These are phyloP conservation scores for Podarcis siculus DNA, from an alignment of 2,797 vertebrate genomes.

Conservation along the genomic window DNA sequence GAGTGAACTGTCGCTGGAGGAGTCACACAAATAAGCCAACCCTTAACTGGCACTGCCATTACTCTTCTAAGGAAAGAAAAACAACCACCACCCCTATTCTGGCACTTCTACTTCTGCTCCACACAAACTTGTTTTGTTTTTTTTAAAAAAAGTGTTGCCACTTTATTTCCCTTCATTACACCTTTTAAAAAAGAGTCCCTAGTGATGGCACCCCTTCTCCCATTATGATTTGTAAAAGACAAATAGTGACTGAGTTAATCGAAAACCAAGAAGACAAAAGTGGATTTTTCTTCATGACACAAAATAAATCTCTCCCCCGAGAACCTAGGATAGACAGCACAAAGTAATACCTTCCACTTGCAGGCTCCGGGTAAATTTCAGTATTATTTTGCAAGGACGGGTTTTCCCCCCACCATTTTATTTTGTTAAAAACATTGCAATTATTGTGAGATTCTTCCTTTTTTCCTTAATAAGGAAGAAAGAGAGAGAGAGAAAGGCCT, in stretches of 20 bases:
- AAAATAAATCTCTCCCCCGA: constrained; percentile 82
- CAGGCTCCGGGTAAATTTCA: constrained; percentile 79
- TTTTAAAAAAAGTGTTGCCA: constrained; percentile 72
- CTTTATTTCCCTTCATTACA: constrained; percentile 81
- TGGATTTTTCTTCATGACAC: constrained; percentile 78
- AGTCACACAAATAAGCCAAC: constrained; percentile 78
- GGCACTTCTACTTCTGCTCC: constrained; percentile 83
- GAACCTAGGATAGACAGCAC: constrained; percentile 73
- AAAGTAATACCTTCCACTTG: constrained; percentile 82
- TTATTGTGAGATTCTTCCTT: constrained; percentile 86
- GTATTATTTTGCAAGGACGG: constrained; percentile 86
- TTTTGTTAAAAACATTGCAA: constrained; percentile 84
- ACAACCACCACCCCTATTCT: constrained; percentile 72
- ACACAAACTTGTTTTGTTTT: constrained; percentile 74
- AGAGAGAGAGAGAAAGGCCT: constrained; percentile 85
- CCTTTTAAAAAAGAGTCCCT: constrained; percentile 80
- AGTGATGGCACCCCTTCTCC: constrained; percentile 80
- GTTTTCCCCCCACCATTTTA: constrained; percentile 57
- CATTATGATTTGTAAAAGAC: constrained; percentile 83
- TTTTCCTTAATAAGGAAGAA: constrained; percentile 82
- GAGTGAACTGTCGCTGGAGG: constrained; percentile 74
- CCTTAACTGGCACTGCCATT: constrained; percentile 74
- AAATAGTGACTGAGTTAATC: constrained; percentile 77
- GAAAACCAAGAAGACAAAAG: constrained; percentile 65
- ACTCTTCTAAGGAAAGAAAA: constrained; percentile 71